Evolutionary conservation across 2,797 vertebrate species (phyloP).

Genomic region (Myoxocephalus aenaeus): DNA sequence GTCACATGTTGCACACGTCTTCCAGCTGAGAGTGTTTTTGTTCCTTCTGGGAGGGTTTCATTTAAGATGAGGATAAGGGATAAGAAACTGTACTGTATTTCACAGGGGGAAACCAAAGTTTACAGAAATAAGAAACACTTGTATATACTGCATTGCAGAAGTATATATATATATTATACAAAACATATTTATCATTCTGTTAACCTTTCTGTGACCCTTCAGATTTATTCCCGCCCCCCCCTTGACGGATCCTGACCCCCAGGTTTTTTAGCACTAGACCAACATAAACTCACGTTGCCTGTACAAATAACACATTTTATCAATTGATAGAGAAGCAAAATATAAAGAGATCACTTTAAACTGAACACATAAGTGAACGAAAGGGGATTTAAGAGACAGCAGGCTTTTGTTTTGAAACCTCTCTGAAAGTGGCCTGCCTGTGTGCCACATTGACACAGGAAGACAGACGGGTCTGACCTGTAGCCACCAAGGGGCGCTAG

Average conservation of each 20-base stretch:
- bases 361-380: neutral
- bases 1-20: slow-evolving; percentile 4
- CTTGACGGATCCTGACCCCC: neutral
- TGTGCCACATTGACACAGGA: neutral
- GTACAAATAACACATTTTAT: neutral
- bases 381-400: neutral
- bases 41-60: neutral
- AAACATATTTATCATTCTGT: neutral
- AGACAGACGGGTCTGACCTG: neutral
- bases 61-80: neutral
- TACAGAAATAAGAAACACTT: neutral
- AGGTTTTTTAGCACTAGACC: neutral
- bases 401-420: neutral
- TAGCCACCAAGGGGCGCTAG: slow-evolving; percentile 67
- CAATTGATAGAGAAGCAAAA: neutral
- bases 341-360: slow-evolving; percentile 1
- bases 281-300: neutral
- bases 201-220: neutral
- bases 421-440: slow-evolving; percentile 6
- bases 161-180: neutral
- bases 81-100: slow-evolving; percentile 2
- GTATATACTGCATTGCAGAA: neutral
- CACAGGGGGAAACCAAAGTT: neutral
- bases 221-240: slow-evolving; percentile 11
- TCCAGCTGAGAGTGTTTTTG: neutral